These are phyloP conservation scores for Sphecodes monilicornis DNA, from an alignment of 2,888 invertebrate genomes.

Conservation along the genomic window DNA sequence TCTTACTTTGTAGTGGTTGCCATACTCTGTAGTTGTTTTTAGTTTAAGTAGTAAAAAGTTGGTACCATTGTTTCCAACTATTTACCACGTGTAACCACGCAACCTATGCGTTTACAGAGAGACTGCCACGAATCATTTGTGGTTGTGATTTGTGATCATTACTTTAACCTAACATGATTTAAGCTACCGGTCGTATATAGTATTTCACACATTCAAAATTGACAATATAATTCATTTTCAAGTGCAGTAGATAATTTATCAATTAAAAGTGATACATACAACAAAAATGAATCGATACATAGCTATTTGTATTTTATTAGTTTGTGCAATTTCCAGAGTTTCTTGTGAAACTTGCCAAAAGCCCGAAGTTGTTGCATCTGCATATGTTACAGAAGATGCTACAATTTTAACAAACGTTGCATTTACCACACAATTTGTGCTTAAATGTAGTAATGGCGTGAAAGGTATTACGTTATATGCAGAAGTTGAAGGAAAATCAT, in stretches of 20 bases:
- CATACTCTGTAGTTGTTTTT: no score
- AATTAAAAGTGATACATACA: conserved; percentile 17
- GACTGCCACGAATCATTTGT: conserved; percentile 3
- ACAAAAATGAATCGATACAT: conserved; percentile 29
- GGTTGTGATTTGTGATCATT: neutral
- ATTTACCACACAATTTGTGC: conserved; percentile 94
- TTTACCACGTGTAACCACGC: conserved; percentile 42
- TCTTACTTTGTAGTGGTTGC: no score
- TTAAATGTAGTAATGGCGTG: conserved; percentile 90
- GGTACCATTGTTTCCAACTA: conserved; percentile 41
- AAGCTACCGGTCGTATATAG: conserved; percentile 2
- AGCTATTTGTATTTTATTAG: conserved; percentile 24
- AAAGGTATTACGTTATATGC: conserved; percentile 93
- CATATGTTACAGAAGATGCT: conserved; percentile 96
- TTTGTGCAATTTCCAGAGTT: conserved; percentile 43
- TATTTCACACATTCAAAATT: neutral
- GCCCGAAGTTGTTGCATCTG: conserved; percentile 90
- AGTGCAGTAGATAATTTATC: neutral
- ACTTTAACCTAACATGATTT: conserved; percentile 24
- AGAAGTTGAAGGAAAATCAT: conserved; percentile 93
- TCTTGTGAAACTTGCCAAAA: conserved; percentile 85
- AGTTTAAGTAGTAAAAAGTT: conserved; percentile 3
- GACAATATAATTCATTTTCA: conserved; percentile 6
- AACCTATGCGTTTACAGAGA: conserved; percentile 9
- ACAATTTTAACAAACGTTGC: conserved; percentile 96